These are phyloP conservation scores for Dinocampus coccinellae DNA, from an alignment of 2,888 invertebrate genomes.

Conservation along the genomic window DNA sequence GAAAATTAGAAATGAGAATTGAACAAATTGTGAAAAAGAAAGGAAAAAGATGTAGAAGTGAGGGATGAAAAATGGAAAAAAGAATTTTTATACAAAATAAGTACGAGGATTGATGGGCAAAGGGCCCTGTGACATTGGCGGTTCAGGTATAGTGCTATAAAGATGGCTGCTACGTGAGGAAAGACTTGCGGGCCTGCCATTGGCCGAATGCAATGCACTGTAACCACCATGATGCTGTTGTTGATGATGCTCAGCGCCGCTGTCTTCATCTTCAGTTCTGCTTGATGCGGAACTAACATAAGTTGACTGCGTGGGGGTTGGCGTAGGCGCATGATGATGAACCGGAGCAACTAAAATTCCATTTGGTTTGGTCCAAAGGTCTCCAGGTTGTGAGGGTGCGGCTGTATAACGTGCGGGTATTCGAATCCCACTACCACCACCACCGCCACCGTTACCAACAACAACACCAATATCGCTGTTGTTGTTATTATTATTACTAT, in stretches of 20 bases:
- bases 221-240: constrained; percentile 72
- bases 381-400: constrained; percentile 77
- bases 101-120: constrained; percentile 65
- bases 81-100: constrained; percentile 61
- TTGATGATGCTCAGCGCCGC: constrained; percentile 74
- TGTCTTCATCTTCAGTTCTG: constrained; percentile 76
- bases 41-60: background rate
- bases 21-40: background rate
- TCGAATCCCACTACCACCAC: constrained; percentile 66
- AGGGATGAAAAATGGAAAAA: background rate
- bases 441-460: constrained; percentile 53
- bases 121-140: constrained; percentile 56
- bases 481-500: no score
- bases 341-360: constrained; percentile 67
- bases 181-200: constrained; percentile 61
- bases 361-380: constrained; percentile 74
- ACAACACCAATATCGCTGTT: no score
- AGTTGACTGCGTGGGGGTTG: constrained; percentile 77
- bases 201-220: constrained; percentile 59
- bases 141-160: constrained; percentile 67
- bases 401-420: constrained; percentile 78
- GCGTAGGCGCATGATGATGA: constrained; percentile 72
- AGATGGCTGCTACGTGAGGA: constrained; percentile 66
- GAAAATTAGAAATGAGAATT: background rate
- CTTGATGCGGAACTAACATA: constrained; percentile 73